Base-by-base conservation (phyloP, 2,797 vertebrate genomes). In the Megalops cyprinoides region DNA sequence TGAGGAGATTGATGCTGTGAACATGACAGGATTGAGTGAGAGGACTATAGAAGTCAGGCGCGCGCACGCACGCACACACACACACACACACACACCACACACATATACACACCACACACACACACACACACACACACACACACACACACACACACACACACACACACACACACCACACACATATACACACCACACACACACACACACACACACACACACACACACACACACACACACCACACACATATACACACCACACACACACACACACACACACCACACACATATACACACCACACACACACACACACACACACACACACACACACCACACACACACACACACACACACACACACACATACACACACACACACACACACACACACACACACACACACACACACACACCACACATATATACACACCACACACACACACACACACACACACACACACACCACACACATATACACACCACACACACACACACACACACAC, bases 1-100 rank as follows among this genome's bases (percentile, higher is more conserved):
- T 7, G 39, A 20, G 67, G 4, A 71, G 67, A 71, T 71, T 25
- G 25, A 71, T 71, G 67, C 67, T 23, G 20, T 20, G 23, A 18
- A 25, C 67, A n/a, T n/a, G 39, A 71, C 67, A 71, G 67, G 67
- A 44, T 39, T 25, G 67, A 44, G 39, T 2, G 67, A 71, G 67
- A 44, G 44, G 67, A 71, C 7, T 9, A 39, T 42, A 20, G 2
- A 39, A 15, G 62, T 20, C n/a, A n/a, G n/a, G n/a, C n/a, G 46
- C 46, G 10, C 58, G 62, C 58, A 31, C 58, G 67, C 62, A 28
- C 1, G 28, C 31, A 28, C 14, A 37, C 62, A 37, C 31, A 18
- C 14, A 37, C 62, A n/a, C n/a, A n/a, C n/a, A n/a, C n/a, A n/a
- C n/a, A n/a, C 65, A 60, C 9, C 31, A 34, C 25, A 62, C 58